Percentiles rank a stretch among this genome's conserved stretches.
phyloP scores from a whole-genome alignment of 92 coral and sea anemone genomes.

The Parazoanthus atlanticus region DNA sequence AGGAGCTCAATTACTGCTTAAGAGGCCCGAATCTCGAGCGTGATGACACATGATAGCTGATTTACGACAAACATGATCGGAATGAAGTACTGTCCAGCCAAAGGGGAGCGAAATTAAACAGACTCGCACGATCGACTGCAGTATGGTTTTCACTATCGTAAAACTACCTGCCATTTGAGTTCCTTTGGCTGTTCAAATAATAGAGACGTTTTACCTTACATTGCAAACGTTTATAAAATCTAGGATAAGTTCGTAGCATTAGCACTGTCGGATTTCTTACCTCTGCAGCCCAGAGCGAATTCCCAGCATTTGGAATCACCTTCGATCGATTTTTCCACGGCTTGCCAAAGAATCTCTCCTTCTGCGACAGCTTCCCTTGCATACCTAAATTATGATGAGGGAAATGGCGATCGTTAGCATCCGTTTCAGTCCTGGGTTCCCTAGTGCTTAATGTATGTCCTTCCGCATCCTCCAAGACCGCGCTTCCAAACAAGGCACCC shows the following conservation, averaged over 20 bases:
- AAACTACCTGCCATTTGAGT: conserved; percentile 46
- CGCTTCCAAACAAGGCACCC: conserved; percentile 60
- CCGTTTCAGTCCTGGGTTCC: conserved; percentile 20
- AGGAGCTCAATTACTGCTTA: conserved; percentile 48
- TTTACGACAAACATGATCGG: conserved; percentile 61
- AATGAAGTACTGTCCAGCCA: conserved; percentile 48
- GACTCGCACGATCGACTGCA: conserved; percentile 29
- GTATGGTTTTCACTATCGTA: conserved; percentile 50
- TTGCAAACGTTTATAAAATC: background rate
- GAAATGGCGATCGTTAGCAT: conserved; percentile 31
- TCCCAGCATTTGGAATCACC: conserved; percentile 94
- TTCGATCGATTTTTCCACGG: conserved; percentile 94
- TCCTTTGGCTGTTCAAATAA: conserved; percentile 16
- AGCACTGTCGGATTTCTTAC: conserved; percentile 42
- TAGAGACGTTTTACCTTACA: background rate
- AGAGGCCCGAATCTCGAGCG: conserved; percentile 39
- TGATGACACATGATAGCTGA: conserved; percentile 67
- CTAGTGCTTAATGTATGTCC: conserved; percentile 23
- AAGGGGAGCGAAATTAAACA: conserved; percentile 19
- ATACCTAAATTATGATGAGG: conserved; percentile 59
- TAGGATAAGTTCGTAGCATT: background rate
- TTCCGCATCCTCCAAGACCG: conserved; percentile 18
- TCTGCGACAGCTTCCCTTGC: conserved; percentile 81
- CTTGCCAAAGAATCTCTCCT: conserved; percentile 89
- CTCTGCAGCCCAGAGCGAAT: conserved; percentile 94